phyloP scores from a whole-genome alignment of 2,888 invertebrate genomes.

The Dasysyrphus albostriatus region DNA sequence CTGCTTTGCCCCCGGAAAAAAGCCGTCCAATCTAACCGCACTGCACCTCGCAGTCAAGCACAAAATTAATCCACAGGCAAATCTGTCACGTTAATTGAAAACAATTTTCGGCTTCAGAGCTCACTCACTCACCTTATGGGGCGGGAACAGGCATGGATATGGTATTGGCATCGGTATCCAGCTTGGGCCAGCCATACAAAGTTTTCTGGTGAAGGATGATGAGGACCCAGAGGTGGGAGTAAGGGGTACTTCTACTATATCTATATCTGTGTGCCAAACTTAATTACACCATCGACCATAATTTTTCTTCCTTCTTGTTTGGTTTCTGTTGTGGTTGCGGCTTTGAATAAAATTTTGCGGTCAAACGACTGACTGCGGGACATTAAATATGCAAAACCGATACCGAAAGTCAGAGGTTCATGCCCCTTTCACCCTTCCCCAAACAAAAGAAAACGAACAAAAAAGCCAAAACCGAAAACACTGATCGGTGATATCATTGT shows the following conservation, averaged over 20 bases:
- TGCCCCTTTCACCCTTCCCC: not conserved
- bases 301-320: constrained; percentile 47
- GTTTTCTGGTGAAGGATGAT: not conserved
- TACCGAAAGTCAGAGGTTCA: constrained; percentile 5
- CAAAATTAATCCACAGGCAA: constrained; percentile 74
- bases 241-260: not conserved
- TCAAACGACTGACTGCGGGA: constrained; percentile 47
- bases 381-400: constrained; percentile 67
- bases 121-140: constrained; percentile 21
- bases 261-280: constrained; percentile 25
- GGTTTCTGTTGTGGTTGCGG: constrained; percentile 26
- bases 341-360: constrained; percentile 69
- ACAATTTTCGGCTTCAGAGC: constrained; percentile 75
- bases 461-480: constrained; percentile 6
- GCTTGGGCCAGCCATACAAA: not conserved
- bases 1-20: not conserved
- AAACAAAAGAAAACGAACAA: not conserved
- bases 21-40: constrained; percentile 43
- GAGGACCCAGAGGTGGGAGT: not conserved
- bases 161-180: not conserved
- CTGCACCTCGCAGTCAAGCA: constrained; percentile 62
- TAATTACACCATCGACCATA: constrained; percentile 64
- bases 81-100: constrained; percentile 76
- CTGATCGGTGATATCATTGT: constrained; percentile 64
- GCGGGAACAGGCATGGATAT: not conserved